Evolutionary conservation across 2,888 invertebrate genomes (phyloP).

Genomic region (Ceraclea dissimilis): DNA sequence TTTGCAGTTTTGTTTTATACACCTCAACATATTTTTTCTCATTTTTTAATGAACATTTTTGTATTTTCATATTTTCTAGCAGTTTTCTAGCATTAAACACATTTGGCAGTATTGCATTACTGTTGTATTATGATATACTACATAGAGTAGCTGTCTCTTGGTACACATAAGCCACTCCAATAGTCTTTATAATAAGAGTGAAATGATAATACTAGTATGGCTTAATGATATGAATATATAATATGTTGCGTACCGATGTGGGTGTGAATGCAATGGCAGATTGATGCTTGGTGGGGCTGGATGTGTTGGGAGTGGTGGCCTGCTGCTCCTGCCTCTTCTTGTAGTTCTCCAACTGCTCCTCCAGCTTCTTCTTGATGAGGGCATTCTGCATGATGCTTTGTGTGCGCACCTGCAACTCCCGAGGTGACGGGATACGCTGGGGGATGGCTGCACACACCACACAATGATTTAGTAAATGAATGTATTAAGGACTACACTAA

Average conservation of each 20-base stretch:
- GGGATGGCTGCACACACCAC: conserved; percentile 47
- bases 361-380: conserved; percentile 80
- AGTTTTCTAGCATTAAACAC: too few relatives aligned
- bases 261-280: conserved; percentile 82
- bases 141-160: too few relatives aligned
- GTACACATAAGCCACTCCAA: too few relatives aligned
- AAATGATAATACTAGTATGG: too few relatives aligned
- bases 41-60: too few relatives aligned
- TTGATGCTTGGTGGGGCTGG: conserved; percentile 30
- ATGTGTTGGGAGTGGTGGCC: conserved; percentile 30
- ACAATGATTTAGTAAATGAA: not conserved
- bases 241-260: conserved; percentile 70
- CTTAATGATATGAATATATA: too few relatives aligned
- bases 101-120: too few relatives aligned
- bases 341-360: conserved; percentile 80
- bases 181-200: too few relatives aligned
- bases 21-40: too few relatives aligned
- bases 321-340: conserved; percentile 66
- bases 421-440: conserved; percentile 71
- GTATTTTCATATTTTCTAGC: too few relatives aligned
- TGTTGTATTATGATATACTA: too few relatives aligned
- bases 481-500: conserved; percentile 2
- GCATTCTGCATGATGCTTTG: conserved; percentile 83
- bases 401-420: conserved; percentile 77
- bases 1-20: too few relatives aligned